Conservation (phyloP, 2,113 vertebrate genomes). For the Antigone vipio region DNA sequence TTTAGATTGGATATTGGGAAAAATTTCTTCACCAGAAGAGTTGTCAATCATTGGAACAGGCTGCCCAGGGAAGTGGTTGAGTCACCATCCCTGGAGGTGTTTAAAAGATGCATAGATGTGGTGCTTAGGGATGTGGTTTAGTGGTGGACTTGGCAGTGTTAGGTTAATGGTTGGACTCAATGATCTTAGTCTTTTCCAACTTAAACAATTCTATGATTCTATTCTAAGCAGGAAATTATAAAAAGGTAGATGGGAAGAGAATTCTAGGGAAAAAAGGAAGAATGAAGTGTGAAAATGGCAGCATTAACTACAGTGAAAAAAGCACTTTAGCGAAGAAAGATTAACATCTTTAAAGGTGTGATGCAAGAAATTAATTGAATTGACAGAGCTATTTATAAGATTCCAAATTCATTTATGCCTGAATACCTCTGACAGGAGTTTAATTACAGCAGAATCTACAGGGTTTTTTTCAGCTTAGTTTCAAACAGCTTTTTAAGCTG, state of each 20-base stretch:
- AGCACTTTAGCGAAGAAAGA: neutral
- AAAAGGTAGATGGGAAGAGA: neutral
- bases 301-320: neutral
- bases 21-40: too few relatives aligned
- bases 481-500: neutral
- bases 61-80: too few relatives aligned
- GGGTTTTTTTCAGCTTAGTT: neutral
- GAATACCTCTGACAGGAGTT: conserved; percentile 2
- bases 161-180: too few relatives aligned
- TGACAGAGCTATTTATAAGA: neutral
- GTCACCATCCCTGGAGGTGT: too few relatives aligned
- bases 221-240: neutral
- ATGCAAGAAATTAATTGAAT: neutral
- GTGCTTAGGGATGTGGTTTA: too few relatives aligned
- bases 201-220: too few relatives aligned
- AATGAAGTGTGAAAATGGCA: neutral
- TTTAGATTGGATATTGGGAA: too few relatives aligned
- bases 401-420: conserved; percentile 25
- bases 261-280: neutral
- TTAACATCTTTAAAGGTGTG: neutral
- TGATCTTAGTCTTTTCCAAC: too few relatives aligned
- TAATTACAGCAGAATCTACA: conserved; percentile 3
- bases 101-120: too few relatives aligned
- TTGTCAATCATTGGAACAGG: too few relatives aligned
- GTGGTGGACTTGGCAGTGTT: too few relatives aligned